Evolutionary conservation across 2,888 invertebrate species (phyloP).

Genomic region (Epiperipatus broadwayi): DNA sequence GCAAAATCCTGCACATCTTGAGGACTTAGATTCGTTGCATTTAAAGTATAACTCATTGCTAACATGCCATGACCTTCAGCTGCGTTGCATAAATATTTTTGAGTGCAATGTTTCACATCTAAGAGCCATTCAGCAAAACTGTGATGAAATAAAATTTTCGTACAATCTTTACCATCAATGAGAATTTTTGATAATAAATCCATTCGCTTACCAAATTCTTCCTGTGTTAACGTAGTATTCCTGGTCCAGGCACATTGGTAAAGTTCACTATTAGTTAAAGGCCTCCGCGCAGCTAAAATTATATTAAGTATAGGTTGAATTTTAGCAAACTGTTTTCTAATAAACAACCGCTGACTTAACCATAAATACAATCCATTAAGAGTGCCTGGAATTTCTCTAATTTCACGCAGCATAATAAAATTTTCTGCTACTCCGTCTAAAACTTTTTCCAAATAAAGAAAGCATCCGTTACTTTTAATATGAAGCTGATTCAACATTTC

Average conservation of each 20-base stretch:
- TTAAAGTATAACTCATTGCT: constrained; percentile 49
- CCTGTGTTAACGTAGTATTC: constrained; percentile 51
- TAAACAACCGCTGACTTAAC: constrained; percentile 79
- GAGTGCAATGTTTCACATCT: constrained; percentile 94
- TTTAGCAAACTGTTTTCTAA: constrained; percentile 66
- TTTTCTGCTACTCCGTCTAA: constrained; percentile 80
- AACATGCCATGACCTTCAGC: constrained; percentile 71
- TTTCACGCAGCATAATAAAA: constrained; percentile 72
- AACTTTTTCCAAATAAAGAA: constrained; percentile 66
- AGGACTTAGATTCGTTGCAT: constrained; percentile 29
- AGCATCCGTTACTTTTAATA: constrained; percentile 86
- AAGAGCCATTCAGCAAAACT: constrained; percentile 85
- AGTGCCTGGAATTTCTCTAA: constrained; percentile 82
- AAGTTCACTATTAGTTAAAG: constrained; percentile 58
- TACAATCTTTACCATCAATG: constrained; percentile 23
- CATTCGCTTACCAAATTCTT: constrained; percentile 58
- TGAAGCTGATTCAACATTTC: constrained; percentile 83
- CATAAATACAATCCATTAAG: constrained; percentile 83
- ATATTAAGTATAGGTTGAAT: constrained; percentile 51
- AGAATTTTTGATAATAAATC: constrained; percentile 49
- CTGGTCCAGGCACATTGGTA: constrained; percentile 61
- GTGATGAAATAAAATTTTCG: constrained; percentile 58
- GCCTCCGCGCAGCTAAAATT: constrained; percentile 63
- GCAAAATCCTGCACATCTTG: constrained; percentile 34
- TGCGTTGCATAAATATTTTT: constrained; percentile 71